phyloP scores from a whole-genome alignment of 2,888 invertebrate genomes.

The Chaitophorus viminalis region DNA sequence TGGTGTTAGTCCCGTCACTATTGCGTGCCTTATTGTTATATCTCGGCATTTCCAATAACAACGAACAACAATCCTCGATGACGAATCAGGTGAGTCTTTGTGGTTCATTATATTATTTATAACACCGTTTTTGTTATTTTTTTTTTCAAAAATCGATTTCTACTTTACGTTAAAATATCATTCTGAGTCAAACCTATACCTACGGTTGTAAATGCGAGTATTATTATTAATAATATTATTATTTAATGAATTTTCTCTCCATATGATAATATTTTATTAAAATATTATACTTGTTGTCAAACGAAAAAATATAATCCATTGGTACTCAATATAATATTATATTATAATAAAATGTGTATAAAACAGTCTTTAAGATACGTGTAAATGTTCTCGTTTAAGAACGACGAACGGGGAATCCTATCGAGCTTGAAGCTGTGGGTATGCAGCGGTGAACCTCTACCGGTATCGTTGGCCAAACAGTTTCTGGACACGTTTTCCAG shows the following conservation, averaged over 20 bases:
- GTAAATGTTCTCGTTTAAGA: constrained; percentile 33
- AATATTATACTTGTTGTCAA: too few relatives aligned
- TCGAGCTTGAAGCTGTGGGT: constrained; percentile 80
- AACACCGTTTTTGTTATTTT: background rate
- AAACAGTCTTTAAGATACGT: background rate
- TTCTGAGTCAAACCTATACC: too few relatives aligned
- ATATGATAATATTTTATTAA: too few relatives aligned
- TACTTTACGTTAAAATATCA: too few relatives aligned
- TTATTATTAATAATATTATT: too few relatives aligned
- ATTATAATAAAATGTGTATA: background rate
- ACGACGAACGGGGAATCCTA: constrained; percentile 67
- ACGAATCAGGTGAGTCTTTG: constrained; percentile 26
- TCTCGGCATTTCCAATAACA: constrained; percentile 64
- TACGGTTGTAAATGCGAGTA: too few relatives aligned
- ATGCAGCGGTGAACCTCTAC: constrained; percentile 86
- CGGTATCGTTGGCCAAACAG: constrained; percentile 76
- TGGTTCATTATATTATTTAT: too few relatives aligned
- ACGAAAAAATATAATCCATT: too few relatives aligned
- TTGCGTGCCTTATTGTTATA: constrained; percentile 82
- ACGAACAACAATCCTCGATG: constrained; percentile 48
- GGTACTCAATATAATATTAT: too few relatives aligned
- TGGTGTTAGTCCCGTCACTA: constrained; percentile 86
- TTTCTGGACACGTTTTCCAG: constrained; percentile 79
- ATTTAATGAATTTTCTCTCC: too few relatives aligned
- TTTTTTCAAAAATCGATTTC: too few relatives aligned